Conservation (phyloP, 1,140 invertebrate species). For the Hetaerina americana region DNA sequence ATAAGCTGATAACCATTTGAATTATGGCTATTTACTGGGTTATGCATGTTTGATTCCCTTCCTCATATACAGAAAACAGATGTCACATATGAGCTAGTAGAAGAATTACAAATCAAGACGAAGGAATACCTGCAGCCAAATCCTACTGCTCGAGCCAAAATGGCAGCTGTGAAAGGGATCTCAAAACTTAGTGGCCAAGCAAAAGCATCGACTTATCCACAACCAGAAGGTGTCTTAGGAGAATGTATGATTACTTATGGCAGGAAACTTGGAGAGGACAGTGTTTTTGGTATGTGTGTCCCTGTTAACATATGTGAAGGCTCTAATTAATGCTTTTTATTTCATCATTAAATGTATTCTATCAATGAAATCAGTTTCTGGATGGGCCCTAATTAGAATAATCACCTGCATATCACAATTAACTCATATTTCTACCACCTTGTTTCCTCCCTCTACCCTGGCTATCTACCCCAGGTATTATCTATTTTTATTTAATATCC, state of each 20-base stretch:
- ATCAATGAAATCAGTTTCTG: no score
- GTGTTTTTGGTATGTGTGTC: constrained; percentile 65
- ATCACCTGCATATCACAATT: no score
- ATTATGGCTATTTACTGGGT: background rate
- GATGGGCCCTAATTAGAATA: no score
- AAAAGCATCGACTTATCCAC: constrained; percentile 88
- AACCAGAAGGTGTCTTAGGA: constrained; percentile 93
- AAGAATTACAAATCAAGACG: constrained; percentile 90
- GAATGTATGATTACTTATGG: constrained; percentile 95
- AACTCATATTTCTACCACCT: no score
- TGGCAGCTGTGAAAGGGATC: constrained; percentile 87
- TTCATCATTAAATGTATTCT: no score
- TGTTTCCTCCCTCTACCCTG: no score
- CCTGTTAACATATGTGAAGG: background rate
- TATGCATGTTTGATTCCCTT: constrained; percentile 2
- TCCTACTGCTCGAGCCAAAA: constrained; percentile 87
- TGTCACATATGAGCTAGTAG: constrained; percentile 86
- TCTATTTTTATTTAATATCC: no score
- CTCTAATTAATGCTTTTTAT: constrained; percentile 6
- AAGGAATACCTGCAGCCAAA: constrained; percentile 99
- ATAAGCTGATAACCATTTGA: no score
- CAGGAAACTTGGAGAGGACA: constrained; percentile 89
- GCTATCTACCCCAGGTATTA: no score
- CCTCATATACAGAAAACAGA: constrained; percentile 72
- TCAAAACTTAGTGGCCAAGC: constrained; percentile 78